Conservation (phyloP, 2,113 vertebrate species). For the Urocynchramus pylzowi region DNA sequence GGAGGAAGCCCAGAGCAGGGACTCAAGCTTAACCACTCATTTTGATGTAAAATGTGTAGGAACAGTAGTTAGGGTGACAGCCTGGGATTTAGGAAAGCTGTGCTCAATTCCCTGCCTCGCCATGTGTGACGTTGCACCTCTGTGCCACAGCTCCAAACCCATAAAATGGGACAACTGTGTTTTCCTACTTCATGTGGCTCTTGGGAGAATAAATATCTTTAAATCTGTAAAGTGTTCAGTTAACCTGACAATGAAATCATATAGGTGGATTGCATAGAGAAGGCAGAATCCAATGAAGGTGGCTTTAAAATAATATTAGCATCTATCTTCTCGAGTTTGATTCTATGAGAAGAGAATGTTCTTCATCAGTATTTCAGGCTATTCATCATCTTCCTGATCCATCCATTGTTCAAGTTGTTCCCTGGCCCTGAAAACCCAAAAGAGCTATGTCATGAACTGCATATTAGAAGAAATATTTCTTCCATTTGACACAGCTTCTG, state of each 20-base stretch:
- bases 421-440: background rate
- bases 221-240: background rate
- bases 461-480: background rate
- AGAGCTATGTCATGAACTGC: background rate
- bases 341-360: background rate
- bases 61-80: constrained; percentile 1
- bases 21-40: background rate
- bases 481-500: background rate
- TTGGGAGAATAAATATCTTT: constrained; percentile 20
- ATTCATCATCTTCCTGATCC: constrained; percentile 15
- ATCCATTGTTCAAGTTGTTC: background rate
- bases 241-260: constrained; percentile 22
- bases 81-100: background rate
- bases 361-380: background rate
- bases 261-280: background rate
- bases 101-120: background rate
- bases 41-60: background rate
- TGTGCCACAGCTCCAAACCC: background rate
- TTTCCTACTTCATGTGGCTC: constrained; percentile 10
- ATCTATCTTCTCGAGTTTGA: background rate
- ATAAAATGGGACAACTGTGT: background rate
- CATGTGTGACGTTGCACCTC: background rate
- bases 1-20: background rate
- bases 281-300: background rate
- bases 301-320: constrained; percentile 23